phyloP scores from a whole-genome alignment of 2,888 invertebrate species.

The Dicyrtoma fusca region DNA sequence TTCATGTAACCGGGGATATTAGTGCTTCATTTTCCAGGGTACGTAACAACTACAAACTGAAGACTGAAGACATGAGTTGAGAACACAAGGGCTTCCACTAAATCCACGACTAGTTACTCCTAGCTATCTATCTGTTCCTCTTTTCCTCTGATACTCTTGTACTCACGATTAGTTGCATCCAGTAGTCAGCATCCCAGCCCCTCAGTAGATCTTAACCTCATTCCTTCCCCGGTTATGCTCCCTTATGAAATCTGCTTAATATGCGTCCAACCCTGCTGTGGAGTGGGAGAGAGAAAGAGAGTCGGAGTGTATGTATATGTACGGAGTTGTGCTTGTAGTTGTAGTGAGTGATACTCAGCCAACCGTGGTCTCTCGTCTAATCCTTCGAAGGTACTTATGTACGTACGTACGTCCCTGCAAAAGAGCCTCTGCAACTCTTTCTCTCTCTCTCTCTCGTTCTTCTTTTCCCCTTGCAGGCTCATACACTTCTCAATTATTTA shows the following conservation, averaged over 20 bases:
- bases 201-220: slow-evolving; percentile 15
- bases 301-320: neutral
- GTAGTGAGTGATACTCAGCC: no score
- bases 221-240: neutral
- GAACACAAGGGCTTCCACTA: neutral
- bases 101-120: slow-evolving; percentile 6
- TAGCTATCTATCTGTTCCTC: no score
- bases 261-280: neutral
- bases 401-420: neutral
- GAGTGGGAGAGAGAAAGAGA: neutral
- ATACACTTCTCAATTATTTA: slow-evolving; percentile 51
- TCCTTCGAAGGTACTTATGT: no score
- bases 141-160: no score
- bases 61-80: no score
- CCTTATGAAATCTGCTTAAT: neutral
- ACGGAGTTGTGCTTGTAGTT: neutral
- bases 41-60: no score
- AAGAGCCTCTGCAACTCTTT: slow-evolving; percentile 26
- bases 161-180: no score
- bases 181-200: neutral
- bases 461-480: slow-evolving; percentile 45
- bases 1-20: no score
- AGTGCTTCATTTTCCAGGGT: no score
- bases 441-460: slow-evolving; percentile 31
- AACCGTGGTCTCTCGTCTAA: no score